These are phyloP conservation scores for Vanacampus margaritifer DNA, from an alignment of 2,113 vertebrate species.

Conservation along the genomic window DNA sequence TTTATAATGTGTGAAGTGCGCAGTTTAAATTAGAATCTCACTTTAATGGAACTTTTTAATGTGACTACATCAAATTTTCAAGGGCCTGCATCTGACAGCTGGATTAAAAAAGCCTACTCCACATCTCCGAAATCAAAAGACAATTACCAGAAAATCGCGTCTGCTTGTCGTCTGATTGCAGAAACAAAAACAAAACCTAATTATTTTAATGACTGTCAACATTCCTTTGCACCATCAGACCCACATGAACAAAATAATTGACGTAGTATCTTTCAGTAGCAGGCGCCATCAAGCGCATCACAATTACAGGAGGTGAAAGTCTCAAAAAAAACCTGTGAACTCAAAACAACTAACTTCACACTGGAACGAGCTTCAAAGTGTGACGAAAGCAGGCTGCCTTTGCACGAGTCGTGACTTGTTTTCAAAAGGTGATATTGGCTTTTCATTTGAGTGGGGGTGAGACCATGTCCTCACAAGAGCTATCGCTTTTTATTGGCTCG, in stretches of 20 bases:
- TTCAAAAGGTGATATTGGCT: background rate
- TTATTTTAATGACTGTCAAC: conserved; percentile 13
- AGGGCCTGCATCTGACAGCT: conserved; percentile 30
- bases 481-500: conserved; percentile 15
- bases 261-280: background rate
- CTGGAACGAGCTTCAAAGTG: background rate
- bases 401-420: conserved; percentile 1
- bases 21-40: conserved; percentile 13
- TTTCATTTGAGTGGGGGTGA: background rate
- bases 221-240: background rate
- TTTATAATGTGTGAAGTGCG: background rate
- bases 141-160: background rate
- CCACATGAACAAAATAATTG: background rate
- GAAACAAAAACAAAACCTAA: background rate
- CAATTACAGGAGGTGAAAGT: background rate
- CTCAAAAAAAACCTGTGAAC: background rate
- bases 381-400: background rate
- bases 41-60: conserved; percentile 12
- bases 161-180: background rate
- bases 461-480: background rate
- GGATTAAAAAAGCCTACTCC: background rate
- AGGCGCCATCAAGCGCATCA: background rate
- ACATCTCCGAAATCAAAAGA: background rate
- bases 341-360: background rate
- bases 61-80: conserved; percentile 21